Percentiles rank a stretch among this genome's conserved stretches.
Conservation (phyloP, 1,140 invertebrate species). For the Cotesia glomerata region DNA sequence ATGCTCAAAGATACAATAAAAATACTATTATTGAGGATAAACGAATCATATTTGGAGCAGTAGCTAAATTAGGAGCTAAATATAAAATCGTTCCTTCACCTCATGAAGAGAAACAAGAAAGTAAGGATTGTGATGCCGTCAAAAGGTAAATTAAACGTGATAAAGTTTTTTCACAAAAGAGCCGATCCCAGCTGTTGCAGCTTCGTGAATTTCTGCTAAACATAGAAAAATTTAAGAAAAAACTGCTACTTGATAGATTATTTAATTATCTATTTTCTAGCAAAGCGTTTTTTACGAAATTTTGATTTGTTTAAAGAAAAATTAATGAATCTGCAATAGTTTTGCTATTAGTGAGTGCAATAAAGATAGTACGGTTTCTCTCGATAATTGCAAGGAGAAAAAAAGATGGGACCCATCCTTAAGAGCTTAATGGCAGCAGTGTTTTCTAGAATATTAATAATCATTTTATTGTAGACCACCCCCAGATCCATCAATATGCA, state of each 20-base stretch:
- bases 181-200: no score
- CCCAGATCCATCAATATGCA: conserved; percentile 67
- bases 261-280: neutral
- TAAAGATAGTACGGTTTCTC: no score
- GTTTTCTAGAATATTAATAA: no score
- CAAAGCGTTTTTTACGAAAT: neutral
- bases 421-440: no score
- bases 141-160: conserved; percentile 39
- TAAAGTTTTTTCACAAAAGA: no score
- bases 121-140: conserved; percentile 45
- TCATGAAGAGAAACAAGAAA: conserved; percentile 51
- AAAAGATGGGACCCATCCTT: no score
- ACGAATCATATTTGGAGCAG: conserved; percentile 69
- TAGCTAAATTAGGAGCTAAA: conserved; percentile 70
- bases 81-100: conserved; percentile 66
- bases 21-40: conserved; percentile 62
- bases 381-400: no score
- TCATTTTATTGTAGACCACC: conserved; percentile 56
- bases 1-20: conserved; percentile 56
- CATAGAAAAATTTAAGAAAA: no score
- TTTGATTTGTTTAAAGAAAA: no score
- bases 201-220: no score
- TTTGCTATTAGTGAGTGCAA: no score
- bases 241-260: neutral
- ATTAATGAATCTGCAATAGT: no score